Base-by-base conservation (phyloP, 2,113 vertebrate species). In the Microcebus tavaratra region DNA sequence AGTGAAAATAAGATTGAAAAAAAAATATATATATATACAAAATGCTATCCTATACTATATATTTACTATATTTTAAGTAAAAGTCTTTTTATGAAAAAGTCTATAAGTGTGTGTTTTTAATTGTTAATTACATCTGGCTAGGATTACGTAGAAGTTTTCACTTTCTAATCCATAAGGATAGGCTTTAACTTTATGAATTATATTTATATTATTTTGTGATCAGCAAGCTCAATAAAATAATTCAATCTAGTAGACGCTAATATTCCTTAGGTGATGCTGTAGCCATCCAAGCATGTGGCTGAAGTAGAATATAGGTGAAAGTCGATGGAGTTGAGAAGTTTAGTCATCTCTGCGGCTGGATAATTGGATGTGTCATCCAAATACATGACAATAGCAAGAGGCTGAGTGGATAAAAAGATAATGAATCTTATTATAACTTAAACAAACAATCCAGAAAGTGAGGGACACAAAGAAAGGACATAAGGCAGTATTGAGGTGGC, bases 1-100 rank as follows among this genome's bases (percentile, higher is more conserved):
- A 48, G 31, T 73, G 59, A 93, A 96, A 94, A 93, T 76, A 8
- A 75, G 34, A 85, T 70, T 70, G 31, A 86, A 75, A 61, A 63
- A 83, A 63, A 48, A n/a, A 50, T 70, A 83, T 70, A 48, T 39
- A 50, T 50, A 55, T 82, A 55, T 12, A 57, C 6, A 79, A 75
- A 82, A 63, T 81, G 31, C 17, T 65, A 42, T 23, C 8, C 1
- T 87, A 55, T 15, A 20, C 1, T 57, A 57, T 23, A 70, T 45
- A 88, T 79, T 61, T 68, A 29, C 3, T 29, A 39, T 34, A 11
- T 61, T 85, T 90, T 88, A 48, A 34, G 4, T 83, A 50, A 55
- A 75, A 17, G 9, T 95, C 14, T 82, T 61, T 53, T 45, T 61
- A 61, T 48, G 20, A 12, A 86, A 73, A 92, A 67, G 10, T 39